Percentiles rank a stretch among this genome's conserved stretches.
Conservation (phyloP, 2,113 vertebrate genomes). For the Gopherus evgoodei region DNA sequence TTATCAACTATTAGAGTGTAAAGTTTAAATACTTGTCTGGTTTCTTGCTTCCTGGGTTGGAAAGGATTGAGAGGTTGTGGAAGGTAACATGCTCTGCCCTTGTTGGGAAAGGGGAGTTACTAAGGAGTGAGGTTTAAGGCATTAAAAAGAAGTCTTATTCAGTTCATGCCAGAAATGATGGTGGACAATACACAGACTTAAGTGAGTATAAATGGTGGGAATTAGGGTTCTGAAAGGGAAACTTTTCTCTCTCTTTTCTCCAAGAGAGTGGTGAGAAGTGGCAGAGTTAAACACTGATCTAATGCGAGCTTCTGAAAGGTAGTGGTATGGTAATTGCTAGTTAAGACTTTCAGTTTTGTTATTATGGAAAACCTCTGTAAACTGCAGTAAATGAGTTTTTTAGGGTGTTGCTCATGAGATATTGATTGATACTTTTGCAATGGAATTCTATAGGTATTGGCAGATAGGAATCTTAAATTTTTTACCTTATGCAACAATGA, state of each 20-base stretch:
- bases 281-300: not conserved
- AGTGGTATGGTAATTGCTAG: not conserved
- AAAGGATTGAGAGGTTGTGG: not conserved
- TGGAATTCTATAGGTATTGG: not conserved
- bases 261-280: not conserved
- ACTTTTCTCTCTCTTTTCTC: not conserved
- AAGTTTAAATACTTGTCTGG: not conserved
- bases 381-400: not conserved
- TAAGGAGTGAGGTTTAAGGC: not conserved
- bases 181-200: not conserved
- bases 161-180: not conserved
- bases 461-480: not conserved
- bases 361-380: not conserved
- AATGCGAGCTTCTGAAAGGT: not conserved
- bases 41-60: not conserved
- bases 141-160: not conserved
- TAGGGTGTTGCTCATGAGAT: not conserved
- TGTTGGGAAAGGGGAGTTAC: not conserved
- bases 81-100: not conserved
- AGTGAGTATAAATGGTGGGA: not conserved
- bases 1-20: not conserved
- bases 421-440: accelerated
- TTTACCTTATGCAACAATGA: not conserved
- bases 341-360: not conserved
- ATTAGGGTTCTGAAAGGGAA: not conserved